Evolutionary conservation across 2,797 vertebrate species (phyloP), one percentile per base, ranked within the genome.

Genomic region (Erithacus rubecula): DNA sequence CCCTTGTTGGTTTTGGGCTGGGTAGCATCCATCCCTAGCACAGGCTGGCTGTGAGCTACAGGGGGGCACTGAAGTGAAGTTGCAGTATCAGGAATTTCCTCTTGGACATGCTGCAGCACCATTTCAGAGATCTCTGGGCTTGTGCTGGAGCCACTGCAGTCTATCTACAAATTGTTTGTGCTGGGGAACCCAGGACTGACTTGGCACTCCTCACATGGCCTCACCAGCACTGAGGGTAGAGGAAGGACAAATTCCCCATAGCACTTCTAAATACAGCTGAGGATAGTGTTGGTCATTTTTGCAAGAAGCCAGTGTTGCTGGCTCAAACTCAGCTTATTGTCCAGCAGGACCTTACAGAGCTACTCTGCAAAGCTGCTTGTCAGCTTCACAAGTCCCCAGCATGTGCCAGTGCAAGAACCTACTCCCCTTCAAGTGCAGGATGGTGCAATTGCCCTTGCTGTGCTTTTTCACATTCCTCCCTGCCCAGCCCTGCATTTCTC

Each of bases 391-490:
- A 30, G 43, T 43, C 16, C 32, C 21, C 32, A 49, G 46, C 3
- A 2, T 0, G 0, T 44, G 30, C 23, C 1, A 1, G 12, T 41
- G 34, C 10, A 19, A 9, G 43, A 36, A 69, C 23, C 16, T 76
- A 26, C 15, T 75, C 15, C 39, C 41, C 15, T 34, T 55, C 36
- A 68, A 8, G 12, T 43, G 49, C 32, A 65, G 52, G 56, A 70
- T 15, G 6, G 11, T 68, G 36, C 34, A 26, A 11, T 41, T 88
- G 21, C 18, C 11, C 24, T 65, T 65, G 58, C 26, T 49, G 15
- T 67, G 5, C 22, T 89, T 70, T 22, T 17, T 76, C 13, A 36
- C 12, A 23, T 53, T 67, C 26, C 26, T 83, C 10, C 34, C 72
- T 58, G 13, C 15, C 23, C 27, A 36, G 17, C 59, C 67, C 43